Evolutionary conservation across 1,140 invertebrate genomes (phyloP).

Genomic region (Coenobita brevimanus): DNA sequence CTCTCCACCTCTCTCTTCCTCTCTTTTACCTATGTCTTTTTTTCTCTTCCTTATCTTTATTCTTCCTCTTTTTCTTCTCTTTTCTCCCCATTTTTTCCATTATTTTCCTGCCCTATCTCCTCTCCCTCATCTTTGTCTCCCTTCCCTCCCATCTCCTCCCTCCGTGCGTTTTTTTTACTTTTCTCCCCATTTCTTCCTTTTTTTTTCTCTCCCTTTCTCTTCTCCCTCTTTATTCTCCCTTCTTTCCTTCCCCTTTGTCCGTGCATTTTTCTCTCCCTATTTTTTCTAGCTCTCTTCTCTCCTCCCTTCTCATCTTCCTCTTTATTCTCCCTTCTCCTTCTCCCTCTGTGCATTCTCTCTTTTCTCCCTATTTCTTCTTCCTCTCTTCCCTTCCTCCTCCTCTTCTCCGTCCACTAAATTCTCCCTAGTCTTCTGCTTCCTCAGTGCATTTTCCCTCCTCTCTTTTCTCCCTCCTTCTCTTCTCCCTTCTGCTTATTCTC

Average conservation of each 20-base stretch:
- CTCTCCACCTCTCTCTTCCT: background rate
- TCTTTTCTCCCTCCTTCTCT: no score
- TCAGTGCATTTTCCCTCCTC: no score
- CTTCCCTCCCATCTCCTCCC: background rate
- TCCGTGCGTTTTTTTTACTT: background rate
- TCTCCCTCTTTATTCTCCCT: background rate
- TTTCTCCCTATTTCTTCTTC: background rate
- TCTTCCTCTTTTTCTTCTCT: no score
- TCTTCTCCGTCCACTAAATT: no score
- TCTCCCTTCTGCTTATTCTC: no score
- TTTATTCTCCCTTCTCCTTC: background rate
- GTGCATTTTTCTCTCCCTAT: background rate
- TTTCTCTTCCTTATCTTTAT: no score
- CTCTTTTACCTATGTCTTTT: no score
- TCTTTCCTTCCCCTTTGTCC: background rate
- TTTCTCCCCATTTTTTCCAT: background rate
- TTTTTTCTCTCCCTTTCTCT: no score
- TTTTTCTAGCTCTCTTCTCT: no score
- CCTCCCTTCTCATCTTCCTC: no score
- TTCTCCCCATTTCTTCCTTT: background rate
- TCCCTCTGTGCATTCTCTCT: background rate
- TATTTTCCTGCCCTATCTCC: background rate
- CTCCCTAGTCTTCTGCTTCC: no score
- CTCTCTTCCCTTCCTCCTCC: background rate
- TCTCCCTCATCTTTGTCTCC: background rate